phyloP scores from a whole-genome alignment of 1,140 invertebrate genomes.

The Lucilia sericata region DNA sequence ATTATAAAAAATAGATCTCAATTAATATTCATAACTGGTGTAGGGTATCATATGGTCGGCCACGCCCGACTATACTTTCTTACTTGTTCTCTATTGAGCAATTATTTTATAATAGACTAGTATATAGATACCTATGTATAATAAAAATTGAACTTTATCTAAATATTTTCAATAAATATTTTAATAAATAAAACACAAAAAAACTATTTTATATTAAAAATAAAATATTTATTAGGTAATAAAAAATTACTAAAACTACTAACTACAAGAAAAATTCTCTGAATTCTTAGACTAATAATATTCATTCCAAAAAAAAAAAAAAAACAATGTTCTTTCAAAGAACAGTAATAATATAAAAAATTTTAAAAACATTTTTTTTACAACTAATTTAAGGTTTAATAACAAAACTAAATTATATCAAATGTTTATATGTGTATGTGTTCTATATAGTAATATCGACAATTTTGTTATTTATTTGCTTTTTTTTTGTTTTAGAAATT shows the following conservation, averaged over 20 bases:
- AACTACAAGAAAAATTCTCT: background rate
- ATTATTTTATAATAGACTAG: too few species aligned
- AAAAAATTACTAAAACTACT: background rate
- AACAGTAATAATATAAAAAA: background rate
- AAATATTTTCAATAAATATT: background rate
- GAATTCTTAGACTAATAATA: background rate
- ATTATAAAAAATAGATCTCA: too few species aligned
- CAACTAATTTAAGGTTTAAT: background rate
- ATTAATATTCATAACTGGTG: too few species aligned
- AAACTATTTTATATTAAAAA: background rate
- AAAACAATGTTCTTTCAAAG: background rate
- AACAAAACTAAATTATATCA: background rate
- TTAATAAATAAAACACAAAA: too few species aligned
- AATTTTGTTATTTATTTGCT: background rate
- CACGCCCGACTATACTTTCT: too few species aligned
- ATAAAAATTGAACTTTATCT: background rate
- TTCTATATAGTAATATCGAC: slow-evolving; percentile 9
- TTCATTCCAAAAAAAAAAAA: background rate
- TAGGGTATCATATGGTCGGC: too few species aligned
- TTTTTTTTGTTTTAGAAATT: background rate
- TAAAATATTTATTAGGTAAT: slow-evolving; percentile 4
- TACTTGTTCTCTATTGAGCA: too few species aligned
- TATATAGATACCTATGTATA: too few species aligned
- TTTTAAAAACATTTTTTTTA: background rate
- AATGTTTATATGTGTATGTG: background rate